These are phyloP conservation scores for Drosophila insularis DNA, from an alignment of 1,140 invertebrate genomes.

Conservation along the genomic window DNA sequence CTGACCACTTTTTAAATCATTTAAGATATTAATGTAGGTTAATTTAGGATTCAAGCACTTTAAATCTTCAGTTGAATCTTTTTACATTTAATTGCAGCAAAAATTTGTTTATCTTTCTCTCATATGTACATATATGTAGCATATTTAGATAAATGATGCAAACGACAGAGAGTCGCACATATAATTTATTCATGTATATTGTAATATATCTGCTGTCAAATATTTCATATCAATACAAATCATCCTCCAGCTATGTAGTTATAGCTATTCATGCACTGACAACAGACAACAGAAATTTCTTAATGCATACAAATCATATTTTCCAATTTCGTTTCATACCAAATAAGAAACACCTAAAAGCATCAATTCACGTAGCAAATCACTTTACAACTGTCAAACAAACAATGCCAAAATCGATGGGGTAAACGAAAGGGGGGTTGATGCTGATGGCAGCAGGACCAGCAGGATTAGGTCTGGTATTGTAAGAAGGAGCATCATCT, in stretches of 20 bases:
- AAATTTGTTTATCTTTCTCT: not conserved
- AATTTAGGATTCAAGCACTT: too few species aligned
- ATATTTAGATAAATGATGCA: not conserved
- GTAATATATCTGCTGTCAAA: constrained; percentile 42
- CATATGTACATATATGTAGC: not conserved
- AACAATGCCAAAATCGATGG: constrained; percentile 56
- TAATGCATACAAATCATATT: constrained; percentile 78
- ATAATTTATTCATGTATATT: not conserved
- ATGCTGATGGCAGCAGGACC: constrained; percentile 4
- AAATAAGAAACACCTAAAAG: not conserved
- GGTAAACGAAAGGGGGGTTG: too few species aligned
- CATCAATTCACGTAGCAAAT: constrained; percentile 68
- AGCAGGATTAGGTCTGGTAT: not conserved
- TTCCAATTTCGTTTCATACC: constrained; percentile 38
- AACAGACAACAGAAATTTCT: constrained; percentile 25
- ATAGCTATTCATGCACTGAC: constrained; percentile 33
- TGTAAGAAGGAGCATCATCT: constrained; percentile 30
- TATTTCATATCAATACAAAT: constrained; percentile 51
- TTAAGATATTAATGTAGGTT: too few species aligned
- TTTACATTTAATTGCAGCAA: too few species aligned
- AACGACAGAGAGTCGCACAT: not conserved
- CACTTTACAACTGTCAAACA: constrained; percentile 75
- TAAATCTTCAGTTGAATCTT: too few species aligned
- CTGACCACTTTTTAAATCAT: too few species aligned
- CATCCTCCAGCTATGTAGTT: constrained; percentile 32